A percentile compares a stretch with the other conserved stretches of the same genome.
Evolutionary conservation across 2,888 invertebrate genomes (phyloP).

Genomic region (Watsonalla cultraria): DNA sequence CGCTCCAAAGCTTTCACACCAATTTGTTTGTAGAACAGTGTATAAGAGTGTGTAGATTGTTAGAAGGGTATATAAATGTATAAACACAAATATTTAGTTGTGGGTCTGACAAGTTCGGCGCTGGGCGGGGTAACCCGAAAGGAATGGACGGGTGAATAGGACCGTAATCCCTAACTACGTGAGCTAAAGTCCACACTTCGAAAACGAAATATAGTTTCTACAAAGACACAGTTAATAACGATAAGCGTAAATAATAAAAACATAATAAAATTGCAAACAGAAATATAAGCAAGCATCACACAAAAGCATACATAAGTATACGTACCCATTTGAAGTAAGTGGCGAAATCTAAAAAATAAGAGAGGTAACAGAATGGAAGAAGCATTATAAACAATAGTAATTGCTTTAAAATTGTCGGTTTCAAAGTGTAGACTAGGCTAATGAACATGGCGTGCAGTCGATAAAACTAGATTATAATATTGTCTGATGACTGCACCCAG

Average conservation of each 20-base stretch:
- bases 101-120: constrained; percentile 64
- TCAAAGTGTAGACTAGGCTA: constrained; percentile 65
- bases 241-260: constrained; percentile 7
- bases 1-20: constrained; percentile 43
- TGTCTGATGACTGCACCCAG: constrained; percentile 60
- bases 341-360: constrained; percentile 7
- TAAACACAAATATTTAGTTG: constrained; percentile 40
- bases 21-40: constrained; percentile 34
- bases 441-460: constrained; percentile 64
- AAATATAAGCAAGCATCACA: background rate
- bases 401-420: constrained; percentile 21
- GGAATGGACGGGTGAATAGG: constrained; percentile 40
- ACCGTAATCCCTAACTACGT: constrained; percentile 60
- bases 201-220: constrained; percentile 29
- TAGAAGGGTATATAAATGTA: constrained; percentile 54
- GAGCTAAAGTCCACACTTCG: constrained; percentile 64
- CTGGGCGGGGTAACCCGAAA: constrained; percentile 74
- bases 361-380: constrained; percentile 3
- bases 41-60: constrained; percentile 60
- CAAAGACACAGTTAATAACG: constrained; percentile 1
- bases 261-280: constrained; percentile 2
- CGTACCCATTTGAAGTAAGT: too few relatives aligned
- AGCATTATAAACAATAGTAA: background rate
- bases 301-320: too few relatives aligned
- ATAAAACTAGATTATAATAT: constrained; percentile 28